Base-by-base conservation (phyloP, 2,113 vertebrate species). In the Dryoscopus gambensis region DNA sequence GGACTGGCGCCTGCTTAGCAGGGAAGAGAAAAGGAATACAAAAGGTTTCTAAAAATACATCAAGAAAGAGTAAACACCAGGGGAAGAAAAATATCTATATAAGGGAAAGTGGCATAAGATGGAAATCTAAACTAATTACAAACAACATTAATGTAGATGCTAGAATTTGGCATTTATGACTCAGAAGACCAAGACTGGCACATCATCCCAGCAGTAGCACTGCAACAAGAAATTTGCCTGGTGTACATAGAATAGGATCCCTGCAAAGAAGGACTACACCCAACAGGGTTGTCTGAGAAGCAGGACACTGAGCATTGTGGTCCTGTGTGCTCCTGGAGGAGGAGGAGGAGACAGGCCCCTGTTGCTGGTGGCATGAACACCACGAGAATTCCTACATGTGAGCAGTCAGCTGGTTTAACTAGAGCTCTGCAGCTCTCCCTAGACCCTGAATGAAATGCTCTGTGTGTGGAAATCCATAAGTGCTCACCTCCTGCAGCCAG, bases 31-130 rank as follows among this genome's bases (percentile, higher is more conserved):
- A 84, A 89, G 33, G 47, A 82, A 84, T 44, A 94, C 47, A 89
- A 84, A 89, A 44, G 30, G 22, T 68, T 91, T 89, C 92, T 95
- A 93, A 78, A 94, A 78, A 84, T 87, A 79, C 15, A 28, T 79
- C 52, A 91, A 57, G 74, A 85, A 94, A 82, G 37, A 62, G 13
- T 87, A 93, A 93, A 94, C 75, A 76, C 5, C 16, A 67, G 18
- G 13, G 31, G 14, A 76, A 79, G 47, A 78, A 89, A 86, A 93
- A 76, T 12, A 95, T 39, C 77, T 97, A 40, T 90, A 93, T 79
- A 91, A 94, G 81, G 73, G 19, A 76, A 89, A 83, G 49, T 46
- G 24, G 49, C n/a, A 62, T 68, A 79, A 83, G 62, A 82, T 56
- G 44, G n/a, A 81, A 82, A 75, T 39, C 33, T 68, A 47, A 93